Base-by-base conservation (phyloP, 2,113 vertebrate genomes). In the Leptosomus discolor region DNA sequence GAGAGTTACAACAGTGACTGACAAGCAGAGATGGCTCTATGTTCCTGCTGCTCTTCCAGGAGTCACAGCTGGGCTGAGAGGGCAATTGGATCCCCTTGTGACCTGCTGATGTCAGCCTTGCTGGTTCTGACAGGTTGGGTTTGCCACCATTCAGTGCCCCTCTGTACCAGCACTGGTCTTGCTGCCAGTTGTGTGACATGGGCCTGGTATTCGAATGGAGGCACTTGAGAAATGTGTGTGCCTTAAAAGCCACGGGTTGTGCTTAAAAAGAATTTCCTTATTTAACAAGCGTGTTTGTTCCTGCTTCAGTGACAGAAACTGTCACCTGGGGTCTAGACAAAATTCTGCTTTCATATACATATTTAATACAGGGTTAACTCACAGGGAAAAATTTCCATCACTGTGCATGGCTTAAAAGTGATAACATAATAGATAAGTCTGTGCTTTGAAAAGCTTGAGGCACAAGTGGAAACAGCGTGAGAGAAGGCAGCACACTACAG, bases 381-480 rank as follows among this genome's bases (percentile, higher is more conserved):
- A 7, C 26, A 90, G 0, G 1, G 58, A 50, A 91, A 83, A 75
- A 77, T 78, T 29, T 64, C 73, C 69, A 69, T 82, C 68, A 57
- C 61, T 64, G 48, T 73, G 57, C 2, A 0, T 43, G 70, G 88
- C 80, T 92, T 90, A 77, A 43, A 96, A 90, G 75, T 65, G 91
- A 64, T 92, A 79, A 78, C 21, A 54, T 88, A 94, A 85, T 76
- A 93, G 93, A 81, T 78, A 88, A 67, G 34, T 17, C 53, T 85
- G 50, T 82, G 65, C 77, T 75, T 85, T 92, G 83, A 90, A 88
- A 94, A 90, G 78, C 85, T 85, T 77, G 85, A 83, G 53, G 94
- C 65, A 69, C 69, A 79, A 94, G 77, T 69, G 77, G 70, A 67
- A 95, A 63, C 94, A 95, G 92, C 73, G 71, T 69, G 91, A 89